Evolutionary conservation across 2,888 invertebrate species (phyloP).

Genomic region (Microplitis deprimator): DNA sequence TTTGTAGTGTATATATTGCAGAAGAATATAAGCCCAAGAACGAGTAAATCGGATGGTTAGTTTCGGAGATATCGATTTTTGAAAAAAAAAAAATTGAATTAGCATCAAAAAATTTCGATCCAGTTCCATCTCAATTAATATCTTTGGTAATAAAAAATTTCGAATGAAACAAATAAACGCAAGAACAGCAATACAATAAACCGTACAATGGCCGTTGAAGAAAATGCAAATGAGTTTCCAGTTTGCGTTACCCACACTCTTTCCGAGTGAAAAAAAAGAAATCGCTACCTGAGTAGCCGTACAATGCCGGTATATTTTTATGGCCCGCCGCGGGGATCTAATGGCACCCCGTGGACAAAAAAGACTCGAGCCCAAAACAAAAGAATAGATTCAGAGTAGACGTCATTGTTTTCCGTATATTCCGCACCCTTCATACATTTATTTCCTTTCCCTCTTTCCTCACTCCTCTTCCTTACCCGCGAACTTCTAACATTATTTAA

Average conservation of each 20-base stretch:
- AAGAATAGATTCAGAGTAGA: slow-evolving; percentile 62
- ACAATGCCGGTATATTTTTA: slow-evolving; percentile 65
- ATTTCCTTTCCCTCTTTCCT: slow-evolving; percentile 6
- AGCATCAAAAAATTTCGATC: not conserved
- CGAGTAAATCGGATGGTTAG: not conserved
- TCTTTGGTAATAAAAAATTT: slow-evolving; percentile 8
- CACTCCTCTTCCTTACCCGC: slow-evolving; percentile 7
- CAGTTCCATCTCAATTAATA: not conserved
- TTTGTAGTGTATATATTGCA: not conserved
- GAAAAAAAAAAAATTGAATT: not conserved
- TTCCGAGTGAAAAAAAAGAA: slow-evolving; percentile 20
- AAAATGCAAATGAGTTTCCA: slow-evolving; percentile 38
- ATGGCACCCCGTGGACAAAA: slow-evolving; percentile 61
- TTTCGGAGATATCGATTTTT: not conserved
- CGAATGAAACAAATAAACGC: not conserved
- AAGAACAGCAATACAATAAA: slow-evolving; percentile 17
- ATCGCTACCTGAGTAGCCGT: slow-evolving; percentile 57
- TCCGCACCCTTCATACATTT: slow-evolving; percentile 48
- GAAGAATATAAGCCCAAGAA: not conserved
- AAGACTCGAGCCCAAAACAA: slow-evolving; percentile 42
- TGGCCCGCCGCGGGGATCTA: slow-evolving; percentile 62
- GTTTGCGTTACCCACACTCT: slow-evolving; percentile 1
- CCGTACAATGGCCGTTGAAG: slow-evolving; percentile 26
- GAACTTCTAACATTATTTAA: slow-evolving; percentile 18
- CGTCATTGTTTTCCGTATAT: slow-evolving; percentile 66